These are phyloP conservation scores for Eolophus roseicapilla DNA, from an alignment of 2,113 vertebrate genomes.

Conservation along the genomic window DNA sequence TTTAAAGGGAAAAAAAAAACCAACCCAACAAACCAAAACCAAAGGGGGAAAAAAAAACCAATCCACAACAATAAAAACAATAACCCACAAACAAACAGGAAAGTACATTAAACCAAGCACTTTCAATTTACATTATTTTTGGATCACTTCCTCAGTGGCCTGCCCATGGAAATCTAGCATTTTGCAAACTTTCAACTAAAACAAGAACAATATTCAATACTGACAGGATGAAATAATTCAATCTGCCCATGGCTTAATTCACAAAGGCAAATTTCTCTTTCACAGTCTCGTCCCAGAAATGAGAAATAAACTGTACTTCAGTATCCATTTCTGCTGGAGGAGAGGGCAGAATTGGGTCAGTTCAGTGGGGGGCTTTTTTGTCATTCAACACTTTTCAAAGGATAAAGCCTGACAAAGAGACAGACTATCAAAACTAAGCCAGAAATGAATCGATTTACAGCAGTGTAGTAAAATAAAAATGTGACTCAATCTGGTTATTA, in stretches of 20 bases:
- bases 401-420: neutral
- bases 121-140: slow-evolving; percentile 64
- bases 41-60: no score
- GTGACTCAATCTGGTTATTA: slow-evolving; percentile 7
- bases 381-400: neutral
- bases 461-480: slow-evolving; percentile 12
- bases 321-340: neutral
- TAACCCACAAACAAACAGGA: neutral
- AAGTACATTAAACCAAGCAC: slow-evolving; percentile 54
- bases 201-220: slow-evolving; percentile 50
- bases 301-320: slow-evolving; percentile 4
- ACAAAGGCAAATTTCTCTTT: slow-evolving; percentile 38
- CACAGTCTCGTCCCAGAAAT: neutral
- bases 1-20: neutral
- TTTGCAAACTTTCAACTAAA: slow-evolving; percentile 58
- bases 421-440: slow-evolving; percentile 15
- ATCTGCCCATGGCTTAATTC: slow-evolving; percentile 8
- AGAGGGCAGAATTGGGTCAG: neutral
- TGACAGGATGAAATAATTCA: slow-evolving; percentile 41
- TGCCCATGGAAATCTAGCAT: slow-evolving; percentile 24
- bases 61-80: neutral
- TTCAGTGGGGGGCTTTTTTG: neutral
- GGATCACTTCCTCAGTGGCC: slow-evolving; percentile 51
- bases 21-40: neutral
- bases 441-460: slow-evolving; percentile 24